Conservation (phyloP, 2,797 vertebrate genomes). For the Tapera naevia region DNA sequence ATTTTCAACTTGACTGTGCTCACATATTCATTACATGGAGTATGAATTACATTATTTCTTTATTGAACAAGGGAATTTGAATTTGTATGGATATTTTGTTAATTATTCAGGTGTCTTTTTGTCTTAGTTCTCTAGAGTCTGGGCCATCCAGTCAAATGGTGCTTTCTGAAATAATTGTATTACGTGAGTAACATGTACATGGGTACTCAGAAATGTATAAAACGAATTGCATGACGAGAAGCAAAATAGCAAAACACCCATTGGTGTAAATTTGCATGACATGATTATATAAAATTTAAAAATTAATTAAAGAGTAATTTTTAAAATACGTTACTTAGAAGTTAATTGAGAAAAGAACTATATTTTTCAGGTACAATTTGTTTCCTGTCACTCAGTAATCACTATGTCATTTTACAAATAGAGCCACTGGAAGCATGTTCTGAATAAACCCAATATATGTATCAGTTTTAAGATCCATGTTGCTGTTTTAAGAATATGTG, state of each 20-base stretch:
- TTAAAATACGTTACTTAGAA: not conserved
- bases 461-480: not conserved
- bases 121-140: not conserved
- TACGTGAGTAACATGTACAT: not conserved
- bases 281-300: not conserved
- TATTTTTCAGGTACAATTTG: not conserved
- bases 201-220: not conserved
- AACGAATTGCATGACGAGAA: not conserved
- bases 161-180: not conserved
- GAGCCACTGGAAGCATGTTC: not conserved
- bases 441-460: not conserved
- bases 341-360: not conserved
- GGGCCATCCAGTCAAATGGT: not conserved
- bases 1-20: not conserved
- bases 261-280: not conserved
- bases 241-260: not conserved
- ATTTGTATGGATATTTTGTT: not conserved
- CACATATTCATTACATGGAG: not conserved
- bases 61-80: not conserved
- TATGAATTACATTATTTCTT: not conserved
- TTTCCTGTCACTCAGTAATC: not conserved
- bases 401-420: not conserved
- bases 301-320: not conserved
- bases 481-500: not conserved
- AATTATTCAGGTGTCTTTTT: not conserved